Base-by-base conservation (phyloP, 1,140 invertebrate genomes). In the Acromyrmex charruanus region DNA sequence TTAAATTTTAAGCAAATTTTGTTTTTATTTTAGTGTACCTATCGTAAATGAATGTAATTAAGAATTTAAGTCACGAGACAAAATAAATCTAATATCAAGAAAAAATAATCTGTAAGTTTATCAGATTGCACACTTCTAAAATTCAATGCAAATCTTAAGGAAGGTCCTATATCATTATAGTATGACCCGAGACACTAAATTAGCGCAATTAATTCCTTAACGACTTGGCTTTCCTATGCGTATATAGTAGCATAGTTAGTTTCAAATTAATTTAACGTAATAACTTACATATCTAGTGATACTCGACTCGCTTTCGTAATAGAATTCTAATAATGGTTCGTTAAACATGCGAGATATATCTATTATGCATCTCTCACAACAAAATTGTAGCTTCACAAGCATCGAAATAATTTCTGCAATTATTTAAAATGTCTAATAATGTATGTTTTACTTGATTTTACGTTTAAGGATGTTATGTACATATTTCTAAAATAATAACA, bases 201-300 rank as follows among this genome's bases (percentile, higher is more conserved):
- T 81, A 39, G 77, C 6, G 31, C 65, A 58, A 71, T 81, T 81
- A 81, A 81, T 81, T 58, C 51, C 31, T 51, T 25, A 81, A 81
- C 21, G n/a, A 81, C 16, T 81, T 35, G 14, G 4, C 1, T 69
- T 71, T 3, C 21, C n/a, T 55, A 28, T 14, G 49, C 44, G 6
- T 49, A 5, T 49, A 9, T 71, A 44, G 9, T 28, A 59, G 21
- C 35, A 25, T 25, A 35, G 9, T 25, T 21, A n/a, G n/a, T 44
- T 53, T n/a, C 31, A 71, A 81, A 81, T 71, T 81, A 81, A 81
- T 81, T 81, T 81, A 21, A 28, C 21, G 31, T 31, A 25, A 39
- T 71, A 81, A 81, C 31, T 71, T 71, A 35, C 3, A 35, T 7
- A 9, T 39, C 2, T 44, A 69, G 9, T 25, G 21, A 71, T 6